Base-by-base conservation (phyloP, 2,797 vertebrate genomes). In the Typhlichthys eigenmanni region DNA sequence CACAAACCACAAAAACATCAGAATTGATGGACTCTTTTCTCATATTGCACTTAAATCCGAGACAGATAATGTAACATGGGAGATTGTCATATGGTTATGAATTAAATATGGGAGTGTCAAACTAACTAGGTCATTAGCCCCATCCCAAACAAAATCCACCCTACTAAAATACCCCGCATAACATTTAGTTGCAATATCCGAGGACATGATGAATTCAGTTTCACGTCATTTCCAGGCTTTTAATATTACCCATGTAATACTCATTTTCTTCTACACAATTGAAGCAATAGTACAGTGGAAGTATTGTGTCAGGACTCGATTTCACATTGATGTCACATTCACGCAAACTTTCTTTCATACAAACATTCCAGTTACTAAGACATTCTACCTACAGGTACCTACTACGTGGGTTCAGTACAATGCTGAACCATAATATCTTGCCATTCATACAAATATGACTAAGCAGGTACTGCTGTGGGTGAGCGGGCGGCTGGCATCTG, bases 101-200 rank as follows among this genome's bases (percentile, higher is more conserved):
- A 91, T 91, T 78, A 90, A 88, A 88, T 72, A 90, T 87, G 67
- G 62, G 59, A 13, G 55, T 74, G 76, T 76, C 78, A 75, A 47
- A 80, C 78, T 69, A 89, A 90, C 54, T 82, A 76, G 87, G 85
- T 66, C 80, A 83, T 69, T 83, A 73, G 69, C 72, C 51, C 66
- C n/a, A 10, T 47, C 59, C 9, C 16, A 72, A 48, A 66, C 17
- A 5, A 38, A 59, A 6, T 13, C 59, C 2, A 13, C n/a, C 72
- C 56, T 16, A 62, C 57, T 13, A 17, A 17, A 16, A 55, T 32
- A 55, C 66, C 29, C 56, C 12, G 1, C 63, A 47, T 74, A 52
- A 64, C 24, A 58, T 6, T 13, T 32, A 10, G 55, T 1, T 12
- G 38, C 14, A 32, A 55, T 45, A 48, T 45, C 7, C 9, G 72